A percentile compares a stretch with the other conserved stretches of the same genome.
phyloP scores from a whole-genome alignment of 1,140 invertebrate genomes.

The Chionoecetes opilio region DNA sequence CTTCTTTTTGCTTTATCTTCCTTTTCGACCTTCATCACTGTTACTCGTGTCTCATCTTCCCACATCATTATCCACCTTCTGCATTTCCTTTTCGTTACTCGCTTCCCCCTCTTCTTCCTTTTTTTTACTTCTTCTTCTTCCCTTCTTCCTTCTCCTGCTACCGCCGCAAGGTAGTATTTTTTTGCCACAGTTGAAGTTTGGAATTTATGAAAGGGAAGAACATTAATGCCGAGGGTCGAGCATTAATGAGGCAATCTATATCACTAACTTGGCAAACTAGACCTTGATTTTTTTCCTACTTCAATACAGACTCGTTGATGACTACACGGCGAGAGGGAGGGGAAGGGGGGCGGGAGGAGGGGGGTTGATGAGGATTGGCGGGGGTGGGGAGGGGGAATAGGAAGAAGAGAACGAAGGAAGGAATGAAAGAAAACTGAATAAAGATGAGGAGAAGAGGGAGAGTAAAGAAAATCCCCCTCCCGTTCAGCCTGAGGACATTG shows the following conservation, averaged over 20 bases:
- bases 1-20: no score
- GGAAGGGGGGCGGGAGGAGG: neutral
- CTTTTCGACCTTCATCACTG: no score
- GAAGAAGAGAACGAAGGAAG: neutral
- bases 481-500: no score
- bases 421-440: neutral
- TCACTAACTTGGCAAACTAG: constrained; percentile 37
- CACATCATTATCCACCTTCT: neutral
- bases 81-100: neutral
- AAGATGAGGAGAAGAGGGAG: neutral
- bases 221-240: neutral
- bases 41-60: neutral
- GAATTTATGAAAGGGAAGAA: neutral
- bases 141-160: neutral
- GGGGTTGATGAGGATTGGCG: neutral
- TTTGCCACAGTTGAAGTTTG: neutral
- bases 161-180: neutral
- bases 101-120: neutral
- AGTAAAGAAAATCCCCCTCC: neutral
- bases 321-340: neutral
- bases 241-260: constrained; percentile 52
- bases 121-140: neutral
- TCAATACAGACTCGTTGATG: constrained; percentile 1
- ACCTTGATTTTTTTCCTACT: neutral
- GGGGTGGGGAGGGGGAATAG: neutral